Evolutionary conservation across 2,888 invertebrate genomes (phyloP), one percentile per base, ranked within the genome.

Genomic region (Carpatolechia fugitivella): DNA sequence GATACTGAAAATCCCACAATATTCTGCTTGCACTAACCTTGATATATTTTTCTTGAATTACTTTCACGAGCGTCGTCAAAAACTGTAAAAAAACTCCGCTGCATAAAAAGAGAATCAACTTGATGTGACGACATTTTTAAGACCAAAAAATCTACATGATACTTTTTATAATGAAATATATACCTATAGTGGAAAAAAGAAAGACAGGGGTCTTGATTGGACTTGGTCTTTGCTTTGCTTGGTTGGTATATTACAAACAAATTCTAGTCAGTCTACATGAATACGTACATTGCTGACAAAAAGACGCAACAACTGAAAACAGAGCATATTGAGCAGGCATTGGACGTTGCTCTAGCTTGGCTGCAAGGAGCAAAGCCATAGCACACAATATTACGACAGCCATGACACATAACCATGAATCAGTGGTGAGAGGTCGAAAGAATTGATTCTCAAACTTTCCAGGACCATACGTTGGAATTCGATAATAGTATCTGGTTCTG

Each of bases 391-490:
- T 6, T 0, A 69, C 66, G 1, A 82, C 62, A 4, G 70, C 78
- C 0, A 82, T 24, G 11, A 82, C 75, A 31, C 76, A 70, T 52
- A 73, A 70, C 91, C 91, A 92, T 0, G 80, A 74, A 0, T 68
- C 73, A 0, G 63, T 24, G 10, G 85, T 79, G 3, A 91, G 71
- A 0, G 91, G 92, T 55, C 82, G 80, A 0, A 91, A 64, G 54
- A 91, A 91, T 60, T 90, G 83, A 59, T 87, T 85, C 62, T 86
- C 82, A 13, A 74, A 78, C 55, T 80, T 85, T 18, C 87, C 87
- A 24, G 80, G 65, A 0, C 87, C 86, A 1, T 63, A 58, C 0
- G 80, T 78, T 38, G 83, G 80, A 11, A 86, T 87, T 1, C 79
- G 71, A 57, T 85, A 85, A 66, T 71, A 85, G 47, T 79, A 87